Evolutionary conservation across 2,113 vertebrate genomes (phyloP).

Genomic region (Helogale parvula): DNA sequence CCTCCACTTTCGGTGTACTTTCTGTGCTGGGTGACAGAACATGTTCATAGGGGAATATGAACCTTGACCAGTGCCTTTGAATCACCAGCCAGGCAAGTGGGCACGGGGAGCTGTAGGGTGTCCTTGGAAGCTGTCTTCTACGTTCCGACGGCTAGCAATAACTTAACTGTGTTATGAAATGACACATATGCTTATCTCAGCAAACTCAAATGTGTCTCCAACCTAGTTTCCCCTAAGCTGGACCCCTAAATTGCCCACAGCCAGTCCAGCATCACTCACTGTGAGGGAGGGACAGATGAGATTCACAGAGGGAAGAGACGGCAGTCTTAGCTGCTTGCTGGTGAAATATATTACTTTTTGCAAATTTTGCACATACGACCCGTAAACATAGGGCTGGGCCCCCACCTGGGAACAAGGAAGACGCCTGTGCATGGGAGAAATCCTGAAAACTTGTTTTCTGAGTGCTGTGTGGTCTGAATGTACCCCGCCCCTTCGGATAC

Average conservation of each 20-base stretch:
- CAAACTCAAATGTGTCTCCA: neutral
- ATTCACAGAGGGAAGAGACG: neutral
- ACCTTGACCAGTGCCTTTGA: neutral
- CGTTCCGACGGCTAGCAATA: neutral
- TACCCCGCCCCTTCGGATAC: neutral
- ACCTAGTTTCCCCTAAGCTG: neutral
- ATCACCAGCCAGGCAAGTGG: neutral
- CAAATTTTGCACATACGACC: neutral
- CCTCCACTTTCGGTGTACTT: neutral
- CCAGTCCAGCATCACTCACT: neutral
- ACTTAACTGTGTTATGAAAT: too few relatives aligned
- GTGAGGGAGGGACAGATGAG: too few relatives aligned
- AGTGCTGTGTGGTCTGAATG: neutral
- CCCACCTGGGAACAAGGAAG: neutral
- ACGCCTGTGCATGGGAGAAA: neutral
- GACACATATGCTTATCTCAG: neutral
- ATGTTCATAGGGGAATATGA: fast-evolving
- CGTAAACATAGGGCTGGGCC: too few relatives aligned
- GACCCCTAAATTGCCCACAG: too few relatives aligned
- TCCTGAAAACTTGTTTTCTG: neutral
- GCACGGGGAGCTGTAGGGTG: neutral
- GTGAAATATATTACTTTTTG: neutral
- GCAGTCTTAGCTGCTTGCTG: neutral
- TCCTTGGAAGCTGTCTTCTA: neutral
- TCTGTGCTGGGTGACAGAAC: neutral